Percentiles rank a stretch among this genome's conserved stretches.
Conservation (phyloP, 2,113 vertebrate species). For the Pelecanoides urinatrix region DNA sequence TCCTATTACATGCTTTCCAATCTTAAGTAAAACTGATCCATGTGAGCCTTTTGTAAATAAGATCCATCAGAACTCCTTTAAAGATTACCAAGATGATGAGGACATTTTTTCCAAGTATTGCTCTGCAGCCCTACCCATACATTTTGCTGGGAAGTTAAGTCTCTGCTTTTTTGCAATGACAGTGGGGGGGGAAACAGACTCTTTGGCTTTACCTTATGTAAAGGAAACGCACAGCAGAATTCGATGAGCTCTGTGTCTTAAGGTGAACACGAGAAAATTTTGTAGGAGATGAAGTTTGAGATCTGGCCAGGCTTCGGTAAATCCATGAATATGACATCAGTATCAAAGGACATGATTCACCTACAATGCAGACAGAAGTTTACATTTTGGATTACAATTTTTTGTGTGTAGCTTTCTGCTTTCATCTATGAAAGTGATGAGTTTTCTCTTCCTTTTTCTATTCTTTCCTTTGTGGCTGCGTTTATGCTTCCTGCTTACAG, state of each 20-base stretch:
- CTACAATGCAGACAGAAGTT: background rate
- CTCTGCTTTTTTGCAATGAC: background rate
- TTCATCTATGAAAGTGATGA: background rate
- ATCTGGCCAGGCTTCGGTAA: background rate
- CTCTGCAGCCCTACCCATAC: background rate
- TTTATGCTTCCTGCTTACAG: conserved; percentile 25
- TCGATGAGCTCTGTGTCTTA: background rate
- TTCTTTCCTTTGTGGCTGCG: background rate
- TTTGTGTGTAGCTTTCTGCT: background rate
- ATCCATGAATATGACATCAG: background rate
- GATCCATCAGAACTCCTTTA: conserved; percentile 31
- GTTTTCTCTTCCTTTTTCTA: background rate
- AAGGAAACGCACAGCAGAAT: background rate
- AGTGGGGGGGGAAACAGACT: background rate
- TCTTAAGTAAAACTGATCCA: conserved; percentile 18
- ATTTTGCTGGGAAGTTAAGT: background rate
- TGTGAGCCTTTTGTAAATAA: conserved; percentile 36
- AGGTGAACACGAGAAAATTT: background rate
- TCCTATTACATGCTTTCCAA: background rate
- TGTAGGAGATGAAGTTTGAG: background rate
- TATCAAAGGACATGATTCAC: background rate
- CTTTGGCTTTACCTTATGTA: background rate
- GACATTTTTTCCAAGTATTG: background rate
- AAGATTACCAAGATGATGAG: background rate
- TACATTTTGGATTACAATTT: background rate